These are phyloP conservation scores for Zonitis immaculata DNA, from an alignment of 2,888 invertebrate genomes.

Conservation along the genomic window DNA sequence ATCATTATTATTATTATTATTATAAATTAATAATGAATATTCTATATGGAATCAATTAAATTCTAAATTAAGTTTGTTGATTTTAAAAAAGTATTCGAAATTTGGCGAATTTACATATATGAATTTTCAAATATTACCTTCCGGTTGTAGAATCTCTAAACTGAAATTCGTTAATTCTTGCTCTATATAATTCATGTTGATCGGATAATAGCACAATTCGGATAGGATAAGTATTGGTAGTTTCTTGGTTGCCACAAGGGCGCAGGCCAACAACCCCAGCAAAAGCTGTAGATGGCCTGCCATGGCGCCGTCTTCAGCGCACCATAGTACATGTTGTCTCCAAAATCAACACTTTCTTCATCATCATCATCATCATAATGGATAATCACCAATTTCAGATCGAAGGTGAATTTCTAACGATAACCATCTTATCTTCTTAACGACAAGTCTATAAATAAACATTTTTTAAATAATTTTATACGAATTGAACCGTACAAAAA, in stretches of 20 bases:
- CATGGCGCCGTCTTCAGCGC: slow-evolving; percentile 42
- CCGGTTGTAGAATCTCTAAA: slow-evolving; percentile 43
- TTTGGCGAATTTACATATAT: not conserved
- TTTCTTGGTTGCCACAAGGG: slow-evolving; percentile 49
- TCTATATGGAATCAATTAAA: too few species aligned
- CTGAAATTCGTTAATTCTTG: slow-evolving; percentile 58
- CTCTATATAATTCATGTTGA: slow-evolving; percentile 59
- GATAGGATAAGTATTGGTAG: slow-evolving; percentile 51
- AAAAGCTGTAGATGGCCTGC: slow-evolving; percentile 50
- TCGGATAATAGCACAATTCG: slow-evolving; percentile 49
- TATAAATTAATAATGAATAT: not conserved
- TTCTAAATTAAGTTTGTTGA: too few species aligned
- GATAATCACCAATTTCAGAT: too few species aligned
- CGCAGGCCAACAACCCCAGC: slow-evolving; percentile 56
- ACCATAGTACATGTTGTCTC: slow-evolving; percentile 35
- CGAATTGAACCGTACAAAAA: too few species aligned
- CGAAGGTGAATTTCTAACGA: not conserved
- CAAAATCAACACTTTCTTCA: not conserved
- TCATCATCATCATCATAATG: not conserved
- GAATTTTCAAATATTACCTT: slow-evolving; percentile 37
- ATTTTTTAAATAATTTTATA: too few species aligned
- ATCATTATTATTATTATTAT: not conserved
- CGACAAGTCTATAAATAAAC: too few species aligned
- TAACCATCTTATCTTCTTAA: too few species aligned
- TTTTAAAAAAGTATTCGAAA: too few species aligned